A percentile compares a stretch with the other conserved stretches of the same genome.
These are phyloP conservation scores for Monopis laevigella DNA, from an alignment of 2,888 invertebrate species.

Conservation along the genomic window DNA sequence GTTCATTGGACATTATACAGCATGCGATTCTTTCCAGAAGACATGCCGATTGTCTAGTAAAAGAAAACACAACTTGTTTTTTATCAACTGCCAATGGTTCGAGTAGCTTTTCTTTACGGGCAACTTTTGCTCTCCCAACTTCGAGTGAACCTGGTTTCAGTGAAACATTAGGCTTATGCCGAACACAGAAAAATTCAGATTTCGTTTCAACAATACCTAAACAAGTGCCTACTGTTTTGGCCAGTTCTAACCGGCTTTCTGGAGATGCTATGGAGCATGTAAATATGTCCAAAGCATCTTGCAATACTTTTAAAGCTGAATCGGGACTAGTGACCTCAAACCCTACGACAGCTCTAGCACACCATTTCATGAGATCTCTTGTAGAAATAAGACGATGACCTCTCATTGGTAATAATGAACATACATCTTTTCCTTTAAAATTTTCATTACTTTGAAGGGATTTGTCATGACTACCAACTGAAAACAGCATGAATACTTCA, in stretches of 20 bases:
- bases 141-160: slow-evolving; percentile 66
- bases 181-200: slow-evolving; percentile 81
- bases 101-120: slow-evolving; percentile 45
- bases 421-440: slow-evolving; percentile 28
- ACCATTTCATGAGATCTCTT: slow-evolving; percentile 93
- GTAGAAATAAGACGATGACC: slow-evolving; percentile 78
- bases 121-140: slow-evolving; percentile 75
- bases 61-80: slow-evolving; percentile 74
- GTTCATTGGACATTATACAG: slow-evolving; percentile 84
- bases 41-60: slow-evolving; percentile 82
- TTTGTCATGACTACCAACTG: slow-evolving; percentile 72
- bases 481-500: slow-evolving; percentile 84
- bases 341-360: slow-evolving; percentile 77
- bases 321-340: slow-evolving; percentile 78
- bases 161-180: slow-evolving; percentile 80
- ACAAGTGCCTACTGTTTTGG: slow-evolving; percentile 79
- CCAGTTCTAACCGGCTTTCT: slow-evolving; percentile 71
- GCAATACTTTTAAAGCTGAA: slow-evolving; percentile 76
- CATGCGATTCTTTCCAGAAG: slow-evolving; percentile 89
- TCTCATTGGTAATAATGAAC: slow-evolving; percentile 42
- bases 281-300: slow-evolving; percentile 93
- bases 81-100: slow-evolving; percentile 42
- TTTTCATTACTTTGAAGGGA: slow-evolving; percentile 37
- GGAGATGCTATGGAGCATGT: slow-evolving; percentile 79
- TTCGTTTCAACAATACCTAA: slow-evolving; percentile 85